Evolutionary conservation across 2,113 vertebrate genomes (phyloP).

Genomic region (Ammodytes dubius): DNA sequence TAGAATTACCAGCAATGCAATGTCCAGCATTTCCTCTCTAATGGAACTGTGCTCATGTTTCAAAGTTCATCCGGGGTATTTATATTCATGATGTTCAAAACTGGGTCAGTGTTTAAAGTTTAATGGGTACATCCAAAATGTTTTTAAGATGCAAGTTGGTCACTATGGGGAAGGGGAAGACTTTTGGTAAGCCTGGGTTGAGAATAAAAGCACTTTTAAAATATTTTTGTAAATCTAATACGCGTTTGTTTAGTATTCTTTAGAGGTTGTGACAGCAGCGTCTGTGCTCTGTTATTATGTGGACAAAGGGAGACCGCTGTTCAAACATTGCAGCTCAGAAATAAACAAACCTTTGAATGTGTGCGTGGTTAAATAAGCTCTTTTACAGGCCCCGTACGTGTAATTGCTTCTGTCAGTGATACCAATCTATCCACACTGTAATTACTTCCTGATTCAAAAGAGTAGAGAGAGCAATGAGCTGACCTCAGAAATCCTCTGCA

Average conservation of each 20-base stretch:
- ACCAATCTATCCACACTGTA: conserved; percentile 68
- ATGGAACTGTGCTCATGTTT: conserved; percentile 30
- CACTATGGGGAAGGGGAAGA: conserved; percentile 18
- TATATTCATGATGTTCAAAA: conserved; percentile 60
- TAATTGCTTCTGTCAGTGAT: conserved; percentile 74
- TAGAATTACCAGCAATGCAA: conserved; percentile 13
- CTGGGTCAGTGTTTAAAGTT: conserved; percentile 72
- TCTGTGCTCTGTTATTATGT: conserved; percentile 23
- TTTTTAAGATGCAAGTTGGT: conserved; percentile 35
- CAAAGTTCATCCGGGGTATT: conserved; percentile 42
- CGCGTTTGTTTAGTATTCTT: conserved; percentile 34
- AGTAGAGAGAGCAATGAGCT: conserved; percentile 58
- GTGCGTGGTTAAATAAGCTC: conserved; percentile 58
- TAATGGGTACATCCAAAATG: conserved; percentile 67
- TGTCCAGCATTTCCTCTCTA: conserved; percentile 1
- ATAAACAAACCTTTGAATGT: conserved; percentile 58
- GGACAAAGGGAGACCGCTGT: conserved; percentile 39
- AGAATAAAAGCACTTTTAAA: not conserved
- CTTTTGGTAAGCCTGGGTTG: conserved; percentile 1
- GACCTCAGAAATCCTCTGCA: conserved; percentile 66
- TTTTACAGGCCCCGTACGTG: conserved; percentile 51
- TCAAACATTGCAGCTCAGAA: conserved; percentile 43
- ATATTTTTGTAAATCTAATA: conserved; percentile 11
- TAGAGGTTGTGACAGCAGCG: conserved; percentile 11
- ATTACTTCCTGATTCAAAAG: conserved; percentile 75